Base-by-base conservation (phyloP, 2,797 vertebrate species). In the Epinephelus awoara region DNA sequence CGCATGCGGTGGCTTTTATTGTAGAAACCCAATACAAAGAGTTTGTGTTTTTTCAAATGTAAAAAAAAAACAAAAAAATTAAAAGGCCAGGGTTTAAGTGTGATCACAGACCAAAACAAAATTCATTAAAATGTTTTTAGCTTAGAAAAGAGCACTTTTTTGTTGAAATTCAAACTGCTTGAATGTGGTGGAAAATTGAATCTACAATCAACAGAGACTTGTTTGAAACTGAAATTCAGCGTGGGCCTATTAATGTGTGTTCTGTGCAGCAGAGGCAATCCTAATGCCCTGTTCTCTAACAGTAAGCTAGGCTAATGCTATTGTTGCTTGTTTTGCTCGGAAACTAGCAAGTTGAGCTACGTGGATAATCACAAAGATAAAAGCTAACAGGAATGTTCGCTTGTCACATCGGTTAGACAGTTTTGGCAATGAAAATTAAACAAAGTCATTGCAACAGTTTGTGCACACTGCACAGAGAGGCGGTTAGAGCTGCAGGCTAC, bases 21-120 rank as follows among this genome's bases (percentile, higher is more conserved):
- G 15, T 25, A 77, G 64, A 64, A 63, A 59, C 50, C 34, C 63
- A 71, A 67, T 44, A 73, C 42, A 79, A 71, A 34, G 55, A 67
- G 9, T 50, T 46, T 23, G 42, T 19, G 40, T n/a, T 14, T 52
- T 65, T 77, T 25, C 42, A 71, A 52, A 63, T 50, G 56, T 58
- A 11, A 65, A 66, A 58, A 21, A 47, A 47, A 65, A 66, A n/a
- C n/a, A n/a, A n/a, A n/a, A n/a, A n/a, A n/a, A n/a, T n/a, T n/a
- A n/a, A 49, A 67, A 12, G 5, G n/a, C 8, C 19, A 9, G 38
- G 19, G 40, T 67, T 79, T 17, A 7, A 66, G 29, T 17, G 58
- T 47, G 29, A 59, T 38, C 40, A 55, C 0, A 10, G 51, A 25
- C n/a, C 10, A 42, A 23, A 66, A 25, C 13, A 7, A 9, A 70